Evolutionary conservation across 2,888 invertebrate species (phyloP).

Genomic region (Prosopocoilus inquinatus): DNA sequence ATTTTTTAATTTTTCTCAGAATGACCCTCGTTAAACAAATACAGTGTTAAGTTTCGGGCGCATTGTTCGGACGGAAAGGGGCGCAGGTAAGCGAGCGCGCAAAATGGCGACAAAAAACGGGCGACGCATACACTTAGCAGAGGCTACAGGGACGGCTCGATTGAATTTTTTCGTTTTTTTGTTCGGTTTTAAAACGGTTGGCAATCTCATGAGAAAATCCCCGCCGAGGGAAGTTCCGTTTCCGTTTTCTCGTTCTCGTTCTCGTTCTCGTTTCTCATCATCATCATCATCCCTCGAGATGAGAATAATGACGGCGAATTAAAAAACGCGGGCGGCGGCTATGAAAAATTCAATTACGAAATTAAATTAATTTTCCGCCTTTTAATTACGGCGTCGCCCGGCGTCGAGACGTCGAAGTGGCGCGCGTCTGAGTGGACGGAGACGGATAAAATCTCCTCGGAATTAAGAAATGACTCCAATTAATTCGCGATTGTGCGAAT

Average conservation of each 20-base stretch:
- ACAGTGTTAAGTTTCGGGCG: slow-evolving; percentile 29
- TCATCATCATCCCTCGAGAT: too few species aligned
- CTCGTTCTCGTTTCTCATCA: too few species aligned
- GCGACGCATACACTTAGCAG: not conserved
- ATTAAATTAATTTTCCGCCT: slow-evolving; percentile 52
- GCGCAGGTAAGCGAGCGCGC: slow-evolving; percentile 3
- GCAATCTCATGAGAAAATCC: too few species aligned
- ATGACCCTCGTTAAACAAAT: slow-evolving; percentile 28
- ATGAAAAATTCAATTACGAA: slow-evolving; percentile 51
- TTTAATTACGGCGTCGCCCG: slow-evolving; percentile 41
- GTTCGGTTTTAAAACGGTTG: too few species aligned
- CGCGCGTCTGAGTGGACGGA: slow-evolving; percentile 19
- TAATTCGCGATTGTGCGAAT: slow-evolving; percentile 51
- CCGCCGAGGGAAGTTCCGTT: too few species aligned
- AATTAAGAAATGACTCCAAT: slow-evolving; percentile 51
- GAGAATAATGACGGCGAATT: too few species aligned
- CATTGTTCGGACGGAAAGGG: slow-evolving; percentile 16
- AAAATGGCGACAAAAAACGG: slow-evolving; percentile 18
- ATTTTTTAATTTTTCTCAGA: slow-evolving; percentile 28
- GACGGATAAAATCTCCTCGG: slow-evolving; percentile 27
- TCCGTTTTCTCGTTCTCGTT: not conserved
- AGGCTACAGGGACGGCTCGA: too few species aligned
- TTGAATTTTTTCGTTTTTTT: too few species aligned
- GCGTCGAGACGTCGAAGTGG: slow-evolving; percentile 6
- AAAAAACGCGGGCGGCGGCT: not conserved